Base-by-base conservation (phyloP, 2,888 invertebrate species). In the Ichneumoninae sp. region DNA sequence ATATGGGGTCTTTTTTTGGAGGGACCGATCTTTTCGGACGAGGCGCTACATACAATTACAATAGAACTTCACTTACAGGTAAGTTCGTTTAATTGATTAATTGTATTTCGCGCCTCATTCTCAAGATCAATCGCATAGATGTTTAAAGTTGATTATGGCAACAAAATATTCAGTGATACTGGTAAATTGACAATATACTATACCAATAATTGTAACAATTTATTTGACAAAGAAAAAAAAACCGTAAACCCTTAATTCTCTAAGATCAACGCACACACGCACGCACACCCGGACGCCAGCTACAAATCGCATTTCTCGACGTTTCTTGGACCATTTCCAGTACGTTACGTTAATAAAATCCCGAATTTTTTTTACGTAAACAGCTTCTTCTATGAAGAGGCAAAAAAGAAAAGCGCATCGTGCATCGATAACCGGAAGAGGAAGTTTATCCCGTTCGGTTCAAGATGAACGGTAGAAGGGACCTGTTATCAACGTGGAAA, bases 121-220 rank as follows among this genome's bases (percentile, higher is more conserved):
- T 79, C 65, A 33, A 85, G 79, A 82, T 79, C 71, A 85, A 30
- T 19, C 26, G 26, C 60, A 80, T 75, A 81, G 83, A 76, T 71
- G 80, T 83, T 83, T 44, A 80, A 80, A 83, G 69, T 47, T 2
- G 33, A 50, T 50, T 71, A 76, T 65, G 65, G 47, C 68, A 74
- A 76, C 22, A 26, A 36, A 33, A 63, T 70, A 69, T 13, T 30
- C 8, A 22, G 30, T 30, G 4, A 10, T 13, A 30, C 13, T 26
- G 8, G n/a, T 50, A 16, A 50, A 13, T n/a, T 16, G 8, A 50
- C n/a, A 4, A 50, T n/a, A 4, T 13, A n/a, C n/a, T 50, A n/a
- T n/a, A 13, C n/a, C 22, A 19, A 54, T 22, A 19, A n/a, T 7
- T n/a, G 4, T 54, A 54, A 6, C n/a, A 54, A 13, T 47, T 47